Base-by-base conservation (phyloP, 2,797 vertebrate species). In the Intellagama lesueurii region DNA sequence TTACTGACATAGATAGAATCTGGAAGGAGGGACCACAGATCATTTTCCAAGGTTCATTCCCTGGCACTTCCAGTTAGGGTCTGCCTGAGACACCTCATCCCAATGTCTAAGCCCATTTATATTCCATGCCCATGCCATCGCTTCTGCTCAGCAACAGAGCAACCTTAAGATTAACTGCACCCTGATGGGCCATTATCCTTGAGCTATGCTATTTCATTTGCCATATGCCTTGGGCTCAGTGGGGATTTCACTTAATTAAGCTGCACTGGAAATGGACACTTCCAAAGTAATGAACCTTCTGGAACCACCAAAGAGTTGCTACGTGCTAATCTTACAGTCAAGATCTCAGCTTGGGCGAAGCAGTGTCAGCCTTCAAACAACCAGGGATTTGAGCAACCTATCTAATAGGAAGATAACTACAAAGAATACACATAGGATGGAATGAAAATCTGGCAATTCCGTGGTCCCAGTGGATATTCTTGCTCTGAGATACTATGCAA, bases 181-280 rank as follows among this genome's bases (percentile, higher is more conserved):
- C 93, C 88, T 6, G 81, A 35, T 11, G 94, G 90, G 77, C 91
- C 86, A 91, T 95, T 94, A 87, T 94, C 4, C 88, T 90, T 56
- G 73, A 89, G 32, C 81, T 76, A 68, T 90, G 89, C 87, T 80
- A 90, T 90, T 89, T 91, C 80, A 88, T 87, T 44, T 91, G 35
- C 93, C 94, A 94, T 94, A 93, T 96, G 95, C 92, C 93, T 17
- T 44, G 2, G 91, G 69, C 86, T 91, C 90, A 0, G 83, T 0
- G 0, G 89, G 92, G 90, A 94, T 90, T 93, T 88, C 52, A 92
- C 92, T 32, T 91, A 94, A 89, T 93, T 94, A 93, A 30, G 28
- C 73, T 52, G 91, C 80, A 0, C 90, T 85, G 0, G 79, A 88
- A 26, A 87, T 28, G 30, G 90, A 91, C 89, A 47, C 40, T 79